Base-by-base conservation (phyloP, 1,140 invertebrate species). In the Scaptodrosophila lebanonensis region DNA sequence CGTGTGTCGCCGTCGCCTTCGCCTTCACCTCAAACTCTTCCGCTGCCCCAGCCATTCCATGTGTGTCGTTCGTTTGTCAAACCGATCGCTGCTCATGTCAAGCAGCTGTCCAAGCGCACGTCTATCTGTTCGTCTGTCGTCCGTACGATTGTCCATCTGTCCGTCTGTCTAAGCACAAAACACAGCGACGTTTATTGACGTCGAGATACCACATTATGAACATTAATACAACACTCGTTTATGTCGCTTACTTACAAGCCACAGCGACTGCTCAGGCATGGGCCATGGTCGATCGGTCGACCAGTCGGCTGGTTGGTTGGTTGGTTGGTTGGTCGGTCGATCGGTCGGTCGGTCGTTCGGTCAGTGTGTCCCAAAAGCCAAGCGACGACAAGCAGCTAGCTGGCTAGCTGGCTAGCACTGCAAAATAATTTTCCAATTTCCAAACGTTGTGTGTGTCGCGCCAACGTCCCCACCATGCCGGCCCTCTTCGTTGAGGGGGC, bases 221-320 rank as follows among this genome's bases (percentile, higher is more conserved):
- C 82, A 84, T 84, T 84, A 84, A 84, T 79, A 72, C 82, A 84
- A 84, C 82, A 84, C 82, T 76, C 82, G 73, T 84, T 84, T 84
- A 84, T 70, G 82, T 72, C 75, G 82, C 73, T 82, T 84, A 82
- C 82, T 79, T 84, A 84, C 82, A 84, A 82, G 66, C 50, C 35
- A 18, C 27, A 50, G 18, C 30, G 35, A 20, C 35, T 58, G 48
- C 61, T 51, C 22, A 33, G 29, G 13, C 16, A 15, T 45, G 29
- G 27, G 27, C 25, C 43, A 30, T 12, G 43, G 43, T 47, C 43
- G 43, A n/a, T n/a, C n/a, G n/a, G n/a, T n/a, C n/a, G n/a, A n/a
- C n/a, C n/a, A n/a, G n/a, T n/a, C n/a, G n/a, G n/a, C n/a, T n/a
- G n/a, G n/a, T n/a, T n/a, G n/a, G n/a, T n/a, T n/a, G n/a, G n/a